Percentiles rank a stretch among this genome's conserved stretches.
Conservation (phyloP, 2,797 vertebrate species). For the Margarornis squamiger region DNA sequence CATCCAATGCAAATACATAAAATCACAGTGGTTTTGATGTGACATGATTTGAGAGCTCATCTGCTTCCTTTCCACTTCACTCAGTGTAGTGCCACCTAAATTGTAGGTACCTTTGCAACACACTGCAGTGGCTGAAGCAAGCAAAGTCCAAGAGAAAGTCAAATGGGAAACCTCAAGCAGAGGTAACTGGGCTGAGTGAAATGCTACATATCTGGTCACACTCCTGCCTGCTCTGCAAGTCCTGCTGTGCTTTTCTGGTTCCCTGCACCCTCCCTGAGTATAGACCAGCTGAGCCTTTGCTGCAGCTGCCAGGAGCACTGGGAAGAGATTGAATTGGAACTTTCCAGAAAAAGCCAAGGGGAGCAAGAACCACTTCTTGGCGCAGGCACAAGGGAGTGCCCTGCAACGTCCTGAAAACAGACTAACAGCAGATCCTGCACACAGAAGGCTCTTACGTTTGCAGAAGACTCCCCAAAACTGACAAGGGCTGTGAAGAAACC, state of each 20-base stretch:
- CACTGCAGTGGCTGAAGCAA: not conserved
- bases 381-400: not conserved
- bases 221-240: not conserved
- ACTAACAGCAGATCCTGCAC: not conserved
- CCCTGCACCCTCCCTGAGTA: rapidly evolving
- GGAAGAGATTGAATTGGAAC: not conserved
- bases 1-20: not conserved
- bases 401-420: not conserved
- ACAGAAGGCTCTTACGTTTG: no score
- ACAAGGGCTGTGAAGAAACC: not conserved
- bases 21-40: not conserved
- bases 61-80: not conserved
- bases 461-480: not conserved
- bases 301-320: not conserved
- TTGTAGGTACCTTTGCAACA: not conserved
- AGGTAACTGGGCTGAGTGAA: not conserved
- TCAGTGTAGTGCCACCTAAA: not conserved
- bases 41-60: not conserved
- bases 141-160: not conserved
- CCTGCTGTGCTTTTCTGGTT: not conserved
- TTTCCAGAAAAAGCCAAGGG: not conserved
- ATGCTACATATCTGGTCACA: not conserved
- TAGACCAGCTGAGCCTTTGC: not conserved
- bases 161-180: not conserved
- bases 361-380: not conserved